These are phyloP conservation scores for Gastrophryne carolinensis DNA, from an alignment of 2,797 vertebrate species.

Conservation along the genomic window DNA sequence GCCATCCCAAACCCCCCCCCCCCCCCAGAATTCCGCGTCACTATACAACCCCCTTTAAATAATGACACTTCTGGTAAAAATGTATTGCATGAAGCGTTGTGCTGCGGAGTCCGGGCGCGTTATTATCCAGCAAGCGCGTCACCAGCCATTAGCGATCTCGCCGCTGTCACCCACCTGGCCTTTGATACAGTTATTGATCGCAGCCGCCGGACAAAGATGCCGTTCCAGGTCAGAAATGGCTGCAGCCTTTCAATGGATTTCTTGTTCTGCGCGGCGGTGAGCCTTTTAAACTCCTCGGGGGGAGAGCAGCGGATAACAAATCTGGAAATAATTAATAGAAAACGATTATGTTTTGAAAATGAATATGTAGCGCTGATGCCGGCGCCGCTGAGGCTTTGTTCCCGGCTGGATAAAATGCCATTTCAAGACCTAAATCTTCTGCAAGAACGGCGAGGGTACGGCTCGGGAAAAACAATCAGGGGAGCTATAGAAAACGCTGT, in stretches of 20 bases:
- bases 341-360: slow-evolving; percentile 1
- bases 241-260: slow-evolving; percentile 21
- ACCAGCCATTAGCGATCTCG: slow-evolving; percentile 1
- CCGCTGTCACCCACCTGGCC: slow-evolving; percentile 16
- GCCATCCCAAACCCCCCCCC: background rate
- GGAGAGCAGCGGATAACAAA: background rate
- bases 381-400: background rate
- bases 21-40: background rate
- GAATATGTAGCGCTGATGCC: background rate
- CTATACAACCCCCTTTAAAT: too few relatives aligned
- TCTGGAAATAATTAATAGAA: slow-evolving; percentile 23
- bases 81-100: slow-evolving; percentile 2
- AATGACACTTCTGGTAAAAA: slow-evolving; percentile 1
- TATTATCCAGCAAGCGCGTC: slow-evolving; percentile 10
- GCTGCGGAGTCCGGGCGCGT: background rate
- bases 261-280: slow-evolving; percentile 31
- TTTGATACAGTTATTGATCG: slow-evolving; percentile 38
- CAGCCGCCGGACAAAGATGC: background rate
- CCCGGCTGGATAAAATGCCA: slow-evolving; percentile 26
- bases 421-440: slow-evolving; percentile 1
- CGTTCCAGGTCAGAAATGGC: slow-evolving; percentile 22
- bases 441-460: background rate
- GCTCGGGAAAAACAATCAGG: background rate
- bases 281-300: slow-evolving; percentile 10
- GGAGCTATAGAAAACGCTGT: background rate